Evolutionary conservation across 53 echinoderm and acorn worm species (phyloP), one percentile per base, ranked within the genome.

Genomic region (Actinopyga echinites): DNA sequence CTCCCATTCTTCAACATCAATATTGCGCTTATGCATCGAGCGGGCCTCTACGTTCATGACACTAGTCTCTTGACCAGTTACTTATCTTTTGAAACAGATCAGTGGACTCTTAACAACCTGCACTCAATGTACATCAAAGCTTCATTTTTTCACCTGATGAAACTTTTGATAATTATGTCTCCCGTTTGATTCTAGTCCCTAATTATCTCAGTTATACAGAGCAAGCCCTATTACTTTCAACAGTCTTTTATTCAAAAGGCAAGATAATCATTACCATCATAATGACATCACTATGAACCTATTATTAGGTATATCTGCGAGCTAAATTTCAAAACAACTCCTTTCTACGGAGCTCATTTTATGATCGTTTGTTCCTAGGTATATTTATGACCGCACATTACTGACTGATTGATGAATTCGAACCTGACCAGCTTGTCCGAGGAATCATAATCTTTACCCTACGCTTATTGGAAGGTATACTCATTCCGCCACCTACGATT

Each of bases 261-360:
- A 68, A 68, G 68, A 68, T 68, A 68, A 68, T 34, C 38, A 68
- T 38, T 17, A 34, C 22, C 31, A n/a, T 68, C 68, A 68, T 68
- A 68, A 36, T 49, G 17, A 49, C 34, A 68, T 68, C 38, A 38
- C 38, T n/a, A 68, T 68, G 31, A 68, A 68, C 34, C 9, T 30
- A 68, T 68, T 36, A 68, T 68, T 31, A 62, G 63, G 63, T 23
- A 62, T 19, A 34, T 68, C 68, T 68, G n/a, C 37, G 38, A 34
- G 34, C 22, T 37, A 68, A n/a, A 22, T 68, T 68, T 38, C 34
- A 68, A 68, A 34, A 68, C 34, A 36, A 38, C 3, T 68, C 35
- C 17, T 30, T 68, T 38, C 40, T 8, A 37, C 34, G 7, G 31
- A 3, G 34, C 37, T 67, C 34, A 36, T 7, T 38, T 68, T 38